A percentile compares a stretch with the other conserved stretches of the same genome.
These are phyloP conservation scores for Chitala chitala DNA, from an alignment of 2,113 vertebrate species.

Conservation along the genomic window DNA sequence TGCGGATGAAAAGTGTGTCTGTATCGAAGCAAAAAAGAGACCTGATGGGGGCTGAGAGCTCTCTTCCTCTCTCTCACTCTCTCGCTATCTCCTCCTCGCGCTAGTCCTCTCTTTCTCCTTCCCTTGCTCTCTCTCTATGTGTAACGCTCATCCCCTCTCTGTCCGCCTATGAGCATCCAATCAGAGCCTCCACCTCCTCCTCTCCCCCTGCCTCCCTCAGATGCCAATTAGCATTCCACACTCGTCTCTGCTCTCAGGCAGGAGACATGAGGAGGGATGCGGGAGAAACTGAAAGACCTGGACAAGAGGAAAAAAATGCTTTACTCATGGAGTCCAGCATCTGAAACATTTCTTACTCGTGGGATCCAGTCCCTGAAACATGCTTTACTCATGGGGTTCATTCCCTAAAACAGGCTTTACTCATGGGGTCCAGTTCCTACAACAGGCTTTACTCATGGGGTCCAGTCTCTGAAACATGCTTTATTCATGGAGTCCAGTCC, in stretches of 20 bases:
- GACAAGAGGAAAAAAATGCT: not conserved
- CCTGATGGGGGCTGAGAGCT: conserved; percentile 16
- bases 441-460: not conserved
- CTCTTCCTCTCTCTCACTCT: not conserved
- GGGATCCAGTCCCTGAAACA: not conserved
- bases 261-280: conserved; percentile 18
- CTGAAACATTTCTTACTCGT: too few relatives aligned
- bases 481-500: not conserved
- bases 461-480: not conserved
- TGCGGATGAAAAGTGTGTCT: conserved; percentile 27
- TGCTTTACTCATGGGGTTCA: not conserved
- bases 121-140: conserved; percentile 7
- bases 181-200: conserved; percentile 8
- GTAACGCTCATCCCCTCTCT: not conserved
- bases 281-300: not conserved
- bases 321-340: too few relatives aligned
- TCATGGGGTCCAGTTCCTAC: too few relatives aligned
- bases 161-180: conserved; percentile 18
- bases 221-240: conserved; percentile 30
- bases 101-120: not conserved
- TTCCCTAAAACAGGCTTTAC: not conserved
- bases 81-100: not conserved
- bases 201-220: conserved; percentile 1
- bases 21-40: conserved; percentile 19
- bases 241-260: conserved; percentile 10